Base-by-base conservation (phyloP, 2,888 invertebrate species). In the Cheilosia pagana region DNA sequence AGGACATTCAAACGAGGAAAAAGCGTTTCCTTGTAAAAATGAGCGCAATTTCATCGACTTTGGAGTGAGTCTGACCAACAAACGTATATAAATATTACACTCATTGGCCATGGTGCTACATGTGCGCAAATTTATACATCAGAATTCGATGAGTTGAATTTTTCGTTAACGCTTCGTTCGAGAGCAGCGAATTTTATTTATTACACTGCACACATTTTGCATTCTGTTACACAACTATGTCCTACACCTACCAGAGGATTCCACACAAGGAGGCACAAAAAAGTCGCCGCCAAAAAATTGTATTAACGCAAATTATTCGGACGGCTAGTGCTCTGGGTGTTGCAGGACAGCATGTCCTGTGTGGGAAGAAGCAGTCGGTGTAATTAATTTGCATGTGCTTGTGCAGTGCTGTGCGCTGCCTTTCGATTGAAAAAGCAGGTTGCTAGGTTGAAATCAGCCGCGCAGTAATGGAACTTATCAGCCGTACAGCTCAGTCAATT, bases 221-320 rank as follows among this genome's bases (percentile, higher is more conserved):
- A 83, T 83, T 83, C 62, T 45, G 68, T 59, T 78, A 78, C 78
- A 78, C 78, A 83, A 39, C 39, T 67, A 78, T 78, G 83, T 74
- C 74, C 78, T 78, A 23, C 43, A 28, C 28, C 28, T 28, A 28
- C 8, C 28, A 28, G 8, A 83, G 77, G 67, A 77, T 1, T 21
- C 12, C 48, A 60, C 39, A 35, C 35, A 19, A 28, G 45, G 21
- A 28, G 21, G 28, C 35, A 39, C 41, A 14, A 71, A 43, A 57
- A 31, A 19, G 19, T 3, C n/a, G 8, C 45, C n/a, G n/a, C 35
- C 23, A 16, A 72, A 74, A 82, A 83, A 83, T 83, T 83, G 83
- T 83, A 83, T 83, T 83, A 83, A 74, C 78, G 68, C 83, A 74
- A 83, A 83, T 83, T 78, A 83, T 83, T 83, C 78, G 78, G 62